A percentile compares a stretch with the other conserved stretches of the same genome.
Evolutionary conservation across 1,140 invertebrate genomes (phyloP).

Genomic region (Nasonia vitripennis): DNA sequence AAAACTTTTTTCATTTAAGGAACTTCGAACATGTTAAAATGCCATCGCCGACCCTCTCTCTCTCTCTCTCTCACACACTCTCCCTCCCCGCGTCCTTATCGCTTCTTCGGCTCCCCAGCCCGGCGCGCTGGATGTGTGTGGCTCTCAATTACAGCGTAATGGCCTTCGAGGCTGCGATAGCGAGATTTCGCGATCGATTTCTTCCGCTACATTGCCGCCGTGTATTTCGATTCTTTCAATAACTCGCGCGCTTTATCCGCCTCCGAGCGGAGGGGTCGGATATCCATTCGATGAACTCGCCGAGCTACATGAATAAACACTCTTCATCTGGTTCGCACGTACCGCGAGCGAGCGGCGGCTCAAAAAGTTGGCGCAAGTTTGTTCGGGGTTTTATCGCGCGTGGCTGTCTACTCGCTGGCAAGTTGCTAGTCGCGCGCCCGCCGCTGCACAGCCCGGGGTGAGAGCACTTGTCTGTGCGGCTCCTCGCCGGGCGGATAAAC

Average conservation of each 20-base stretch:
- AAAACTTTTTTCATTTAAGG: slow-evolving; percentile 59
- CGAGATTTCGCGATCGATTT: slow-evolving; percentile 6
- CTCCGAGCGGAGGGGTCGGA: too few species aligned
- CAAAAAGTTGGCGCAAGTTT: background rate
- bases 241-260: too few species aligned
- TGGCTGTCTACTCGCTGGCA: background rate
- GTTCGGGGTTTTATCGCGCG: background rate
- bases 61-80: too few species aligned
- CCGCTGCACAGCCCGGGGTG: background rate
- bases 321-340: too few species aligned
- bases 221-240: background rate
- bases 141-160: background rate
- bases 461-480: background rate
- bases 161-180: background rate
- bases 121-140: background rate
- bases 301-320: too few species aligned
- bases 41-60: slow-evolving; percentile 38
- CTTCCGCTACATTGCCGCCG: background rate
- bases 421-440: background rate
- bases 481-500: background rate
- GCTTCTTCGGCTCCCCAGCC: background rate
- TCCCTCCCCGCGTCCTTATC: background rate
- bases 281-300: too few species aligned
- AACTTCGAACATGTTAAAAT: slow-evolving; percentile 53
- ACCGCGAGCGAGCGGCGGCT: background rate